Conservation (phyloP, 2,888 invertebrate genomes). For the Agapostemon virescens region DNA sequence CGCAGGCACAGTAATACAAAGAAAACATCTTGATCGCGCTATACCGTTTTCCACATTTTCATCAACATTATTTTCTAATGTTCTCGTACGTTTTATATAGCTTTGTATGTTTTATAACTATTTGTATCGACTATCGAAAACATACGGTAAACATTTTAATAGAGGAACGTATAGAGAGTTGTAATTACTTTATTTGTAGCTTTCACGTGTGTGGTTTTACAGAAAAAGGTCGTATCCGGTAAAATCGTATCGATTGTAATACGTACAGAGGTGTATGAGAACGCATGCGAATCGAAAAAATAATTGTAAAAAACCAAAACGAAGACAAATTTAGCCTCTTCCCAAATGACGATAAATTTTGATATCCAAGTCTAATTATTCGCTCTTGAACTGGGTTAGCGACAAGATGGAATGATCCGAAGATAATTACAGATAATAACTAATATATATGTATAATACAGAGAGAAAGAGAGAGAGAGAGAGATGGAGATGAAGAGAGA, state of each 20-base stretch:
- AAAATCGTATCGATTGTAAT: slow-evolving; percentile 71
- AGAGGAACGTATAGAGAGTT: slow-evolving; percentile 70
- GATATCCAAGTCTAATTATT: slow-evolving; percentile 56
- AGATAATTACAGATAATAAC: slow-evolving; percentile 52
- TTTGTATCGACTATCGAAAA: slow-evolving; percentile 9
- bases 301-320: slow-evolving; percentile 27
- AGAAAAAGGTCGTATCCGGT: slow-evolving; percentile 75
- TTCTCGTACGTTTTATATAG: neutral
- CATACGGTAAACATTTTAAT: slow-evolving; percentile 51
- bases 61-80: neutral
- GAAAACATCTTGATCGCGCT: neutral
- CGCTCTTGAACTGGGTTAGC: slow-evolving; percentile 46
- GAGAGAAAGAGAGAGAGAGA: slow-evolving; percentile 30
- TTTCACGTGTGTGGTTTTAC: slow-evolving; percentile 77
- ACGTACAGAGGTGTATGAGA: slow-evolving; percentile 74
- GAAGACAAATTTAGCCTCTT: slow-evolving; percentile 58
- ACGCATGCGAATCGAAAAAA: slow-evolving; percentile 70
- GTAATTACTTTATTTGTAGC: slow-evolving; percentile 79
- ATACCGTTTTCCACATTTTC: neutral
- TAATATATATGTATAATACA: slow-evolving; percentile 57
- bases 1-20: slow-evolving; percentile 5
- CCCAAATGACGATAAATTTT: slow-evolving; percentile 61
- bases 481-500: slow-evolving; percentile 16
- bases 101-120: neutral
- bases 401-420: slow-evolving; percentile 56